Evolutionary conservation across 2,888 invertebrate genomes (phyloP).

Genomic region (Neuroscelio doddi): DNA sequence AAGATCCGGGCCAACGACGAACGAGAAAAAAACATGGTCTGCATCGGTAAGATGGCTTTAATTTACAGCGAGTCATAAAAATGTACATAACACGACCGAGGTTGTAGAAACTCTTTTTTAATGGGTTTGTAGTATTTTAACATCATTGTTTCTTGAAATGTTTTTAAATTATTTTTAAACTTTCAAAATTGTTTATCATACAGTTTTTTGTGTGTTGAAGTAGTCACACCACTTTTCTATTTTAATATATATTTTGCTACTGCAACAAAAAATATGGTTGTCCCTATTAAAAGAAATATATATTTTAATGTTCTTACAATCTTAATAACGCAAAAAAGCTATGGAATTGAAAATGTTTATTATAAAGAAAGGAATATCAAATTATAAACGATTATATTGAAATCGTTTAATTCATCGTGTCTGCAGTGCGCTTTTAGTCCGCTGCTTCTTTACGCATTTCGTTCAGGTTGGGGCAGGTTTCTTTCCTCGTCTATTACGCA

Average conservation of each 20-base stretch:
- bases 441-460: slow-evolving; percentile 49
- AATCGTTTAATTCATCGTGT: slow-evolving; percentile 32
- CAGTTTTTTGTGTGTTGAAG: too few species aligned
- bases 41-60: slow-evolving; percentile 26
- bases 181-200: too few species aligned
- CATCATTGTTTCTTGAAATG: too few species aligned
- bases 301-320: too few species aligned
- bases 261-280: too few species aligned
- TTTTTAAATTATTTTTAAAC: too few species aligned
- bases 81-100: slow-evolving; percentile 18
- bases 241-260: too few species aligned
- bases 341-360: too few species aligned
- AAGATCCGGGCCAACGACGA: slow-evolving; percentile 7
- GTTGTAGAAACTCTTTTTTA: slow-evolving; percentile 7
- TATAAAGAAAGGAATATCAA: too few species aligned
- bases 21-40: slow-evolving; percentile 15
- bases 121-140: slow-evolving; percentile 6
- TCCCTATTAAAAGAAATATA: too few species aligned
- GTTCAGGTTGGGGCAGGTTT: slow-evolving; percentile 49
- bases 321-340: too few species aligned
- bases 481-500: slow-evolving; percentile 69
- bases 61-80: slow-evolving; percentile 37
- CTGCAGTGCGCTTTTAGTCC: slow-evolving; percentile 29
- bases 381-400: slow-evolving; percentile 3
- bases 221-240: too few species aligned